Evolutionary conservation across 2,797 vertebrate species (phyloP), one percentile per base, ranked within the genome.

Genomic region (Alectoris magna): DNA sequence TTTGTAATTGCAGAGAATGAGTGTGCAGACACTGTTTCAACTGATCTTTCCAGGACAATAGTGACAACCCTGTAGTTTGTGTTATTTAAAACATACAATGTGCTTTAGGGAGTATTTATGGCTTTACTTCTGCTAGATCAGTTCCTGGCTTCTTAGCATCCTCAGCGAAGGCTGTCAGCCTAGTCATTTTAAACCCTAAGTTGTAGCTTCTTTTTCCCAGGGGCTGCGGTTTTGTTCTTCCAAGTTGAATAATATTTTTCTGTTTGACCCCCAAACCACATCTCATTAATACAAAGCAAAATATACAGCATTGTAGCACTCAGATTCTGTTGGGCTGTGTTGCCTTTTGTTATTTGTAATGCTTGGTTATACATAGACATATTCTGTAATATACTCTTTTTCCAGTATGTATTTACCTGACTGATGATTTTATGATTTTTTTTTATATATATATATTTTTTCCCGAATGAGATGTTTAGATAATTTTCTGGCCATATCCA

Each of bases 21-120:
- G 63, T 78, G 53, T 87, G 87, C 79, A 91, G 90, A 91, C 88
- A 84, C 75, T 91, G 84, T 73, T 84, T 93, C 74, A 93, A 23
- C 39, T 68, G 70, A 80, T 73, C 41, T 78, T 84, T 92, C 48
- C 73, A 88, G 78, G 85, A 46, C 84, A 80, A 34, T 83, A 49
- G 80, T 75, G 79, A 29, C 77, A 91, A 51, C 44, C 43, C 27
- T 39, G 60, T 84, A 76, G 48, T 88, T 93, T 1, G 4, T 49
- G 39, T 93, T 90, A 44, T 88, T 92, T 84, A 80, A 90, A 94
- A 86, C 11, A 49, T 38, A 22, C 18, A 43, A 0, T 56, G 21
- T 91, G 66, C 82, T 94, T 59, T 60, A 53, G 66, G 63, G 55
- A 59, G 49, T 49, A 78, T 38, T 78, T 84, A 74, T 70, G 43